Evolutionary conservation across 2,797 vertebrate genomes (phyloP).

Genomic region (Nasua narica): DNA sequence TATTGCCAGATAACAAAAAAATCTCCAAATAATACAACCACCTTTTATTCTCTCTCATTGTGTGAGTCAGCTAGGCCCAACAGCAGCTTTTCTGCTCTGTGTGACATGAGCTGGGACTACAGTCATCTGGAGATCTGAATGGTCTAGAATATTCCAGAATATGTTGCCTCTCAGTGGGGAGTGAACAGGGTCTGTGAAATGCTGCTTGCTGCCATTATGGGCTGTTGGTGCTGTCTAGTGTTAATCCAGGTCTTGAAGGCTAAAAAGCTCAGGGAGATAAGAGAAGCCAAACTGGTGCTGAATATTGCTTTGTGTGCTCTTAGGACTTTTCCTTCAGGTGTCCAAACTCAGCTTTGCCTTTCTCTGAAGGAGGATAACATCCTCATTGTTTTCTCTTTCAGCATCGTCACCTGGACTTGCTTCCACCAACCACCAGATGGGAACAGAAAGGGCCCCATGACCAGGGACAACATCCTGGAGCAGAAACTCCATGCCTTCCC

Average conservation of each 20-base stretch:
- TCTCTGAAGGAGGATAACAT: background rate
- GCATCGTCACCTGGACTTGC: background rate
- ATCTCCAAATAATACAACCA: background rate
- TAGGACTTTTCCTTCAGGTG: background rate
- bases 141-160: background rate
- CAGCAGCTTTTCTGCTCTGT: background rate
- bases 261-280: background rate
- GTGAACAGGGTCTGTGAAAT: background rate
- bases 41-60: background rate
- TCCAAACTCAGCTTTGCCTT: background rate
- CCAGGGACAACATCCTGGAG: background rate
- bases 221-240: background rate
- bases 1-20: background rate
- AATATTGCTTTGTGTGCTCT: background rate
- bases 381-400: no score
- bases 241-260: background rate
- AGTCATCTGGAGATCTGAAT: background rate
- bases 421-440: background rate
- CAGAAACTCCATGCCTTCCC: background rate
- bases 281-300: accelerated
- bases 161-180: background rate
- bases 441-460: background rate
- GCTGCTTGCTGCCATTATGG: background rate
- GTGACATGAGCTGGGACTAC: background rate
- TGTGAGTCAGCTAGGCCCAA: background rate